Evolutionary conservation across 2,888 invertebrate genomes (phyloP), one percentile per base, ranked within the genome.

Genomic region (Micoletzkya japonica): DNA sequence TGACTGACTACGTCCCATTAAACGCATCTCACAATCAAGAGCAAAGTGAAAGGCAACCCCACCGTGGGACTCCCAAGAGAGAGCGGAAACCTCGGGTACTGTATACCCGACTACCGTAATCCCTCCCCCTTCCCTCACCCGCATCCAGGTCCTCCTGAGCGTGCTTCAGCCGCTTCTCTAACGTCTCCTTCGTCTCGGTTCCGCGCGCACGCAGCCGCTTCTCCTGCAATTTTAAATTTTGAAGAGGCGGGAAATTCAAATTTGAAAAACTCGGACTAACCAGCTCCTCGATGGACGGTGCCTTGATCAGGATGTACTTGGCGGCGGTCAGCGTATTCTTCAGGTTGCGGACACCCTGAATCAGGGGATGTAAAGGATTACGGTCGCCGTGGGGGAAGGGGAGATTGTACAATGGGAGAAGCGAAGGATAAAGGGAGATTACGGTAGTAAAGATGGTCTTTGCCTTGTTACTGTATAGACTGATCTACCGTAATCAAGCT

Each of bases 101-200:
- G 39, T 39, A 39, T 20, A 7, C 28, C 14, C 37, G n/a, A 17
- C 59, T n/a, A n/a, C n/a, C n/a, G n/a, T n/a, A 32, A 59, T 39
- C 4, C 26, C 26, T 17, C 24, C 2, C 26, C n/a, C 37, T 30
- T 28, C 44, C 28, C 70, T 59, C 34, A 88, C 95, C 94, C 88
- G 91, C 96, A 83, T 91, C 90, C 68, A 97, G 90, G 88, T 97
- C 97, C 71, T 89, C 88, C 78, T 89, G 87, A 0, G 95, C 95
- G 49, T 90, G 90, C 26, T 90, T 88, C 57, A 98, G 88, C 75
- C 98, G 90, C 79, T 90, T 91, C 73, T 89, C 87, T 60, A 98
- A 86, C 70, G 92, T 91, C 66, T 95, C 94, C 79, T 93, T 93
- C 1, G 91, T 91, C 88, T 98, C 98, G 0, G 96, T 95, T 73